Percentiles rank a stretch among this genome's conserved stretches.
Evolutionary conservation across 2,113 vertebrate species (phyloP).

Genomic region (Seriola rivoliana): DNA sequence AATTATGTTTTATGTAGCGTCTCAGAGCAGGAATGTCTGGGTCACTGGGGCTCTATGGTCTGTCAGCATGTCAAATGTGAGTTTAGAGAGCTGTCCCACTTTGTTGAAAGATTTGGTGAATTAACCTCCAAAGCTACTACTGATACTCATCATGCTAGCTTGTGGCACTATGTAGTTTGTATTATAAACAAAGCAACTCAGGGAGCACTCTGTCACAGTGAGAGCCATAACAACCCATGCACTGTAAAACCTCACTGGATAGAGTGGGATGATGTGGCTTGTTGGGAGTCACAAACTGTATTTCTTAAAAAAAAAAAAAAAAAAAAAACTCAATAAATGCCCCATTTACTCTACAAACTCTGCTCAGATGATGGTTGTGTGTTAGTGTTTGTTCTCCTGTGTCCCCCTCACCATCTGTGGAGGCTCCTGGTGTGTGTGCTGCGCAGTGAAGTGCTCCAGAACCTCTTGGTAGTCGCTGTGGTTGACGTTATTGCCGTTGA

Average conservation of each 20-base stretch:
- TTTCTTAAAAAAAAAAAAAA: not conserved
- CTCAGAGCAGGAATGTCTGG: slow-evolving; percentile 25
- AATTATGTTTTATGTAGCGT: slow-evolving; percentile 31
- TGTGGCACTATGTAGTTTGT: not conserved
- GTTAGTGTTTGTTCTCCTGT: not conserved
- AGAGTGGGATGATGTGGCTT: not conserved
- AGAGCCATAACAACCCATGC: not conserved
- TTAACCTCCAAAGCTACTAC: not conserved
- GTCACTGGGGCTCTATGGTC: slow-evolving; percentile 4
- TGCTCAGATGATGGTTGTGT: not conserved
- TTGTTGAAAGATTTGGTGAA: slow-evolving; percentile 6
- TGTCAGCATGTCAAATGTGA: slow-evolving; percentile 2
- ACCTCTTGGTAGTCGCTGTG: slow-evolving; percentile 87
- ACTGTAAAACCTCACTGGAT: slow-evolving; percentile 15
- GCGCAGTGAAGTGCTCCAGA: slow-evolving; percentile 93
- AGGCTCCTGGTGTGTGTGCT: slow-evolving; percentile 85
- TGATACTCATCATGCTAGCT: not conserved
- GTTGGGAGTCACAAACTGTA: not conserved
- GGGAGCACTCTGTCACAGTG: not conserved
- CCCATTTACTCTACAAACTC: not conserved
- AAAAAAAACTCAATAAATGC: not conserved
- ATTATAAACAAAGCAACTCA: not conserved
- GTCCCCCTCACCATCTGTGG: slow-evolving; percentile 64
- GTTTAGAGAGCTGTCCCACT: slow-evolving; percentile 9
- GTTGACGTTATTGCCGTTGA: slow-evolving; percentile 91